Percentiles rank a stretch among this genome's conserved stretches.
Evolutionary conservation across 2,113 vertebrate species (phyloP).

Genomic region (Rhea americana): DNA sequence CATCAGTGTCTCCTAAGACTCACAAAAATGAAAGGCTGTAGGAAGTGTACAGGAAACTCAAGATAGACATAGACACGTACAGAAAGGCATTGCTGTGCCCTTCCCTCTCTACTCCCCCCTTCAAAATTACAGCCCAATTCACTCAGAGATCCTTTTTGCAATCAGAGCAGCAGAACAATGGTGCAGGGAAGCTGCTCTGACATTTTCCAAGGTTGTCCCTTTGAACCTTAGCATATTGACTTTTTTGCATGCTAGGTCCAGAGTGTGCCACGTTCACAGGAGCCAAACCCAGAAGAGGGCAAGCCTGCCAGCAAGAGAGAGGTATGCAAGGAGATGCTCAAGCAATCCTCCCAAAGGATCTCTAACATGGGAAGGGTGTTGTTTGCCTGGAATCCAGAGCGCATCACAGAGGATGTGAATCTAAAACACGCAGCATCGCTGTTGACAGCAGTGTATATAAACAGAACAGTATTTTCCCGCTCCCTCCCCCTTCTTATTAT

Average conservation of each 20-base stretch:
- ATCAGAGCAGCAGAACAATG: neutral
- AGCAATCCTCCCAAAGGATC: neutral
- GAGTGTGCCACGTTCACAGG: neutral
- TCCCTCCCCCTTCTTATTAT: conserved; percentile 49
- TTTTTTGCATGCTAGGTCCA: neutral
- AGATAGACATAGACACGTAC: neutral
- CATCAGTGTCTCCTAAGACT: neutral
- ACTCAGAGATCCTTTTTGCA: neutral
- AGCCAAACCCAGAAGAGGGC: neutral
- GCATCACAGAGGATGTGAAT: neutral
- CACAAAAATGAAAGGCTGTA: neutral
- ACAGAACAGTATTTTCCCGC: conserved; percentile 33
- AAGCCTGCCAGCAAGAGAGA: neutral
- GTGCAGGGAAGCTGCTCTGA: neutral
- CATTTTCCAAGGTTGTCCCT: conserved; percentile 26
- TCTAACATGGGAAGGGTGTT: neutral
- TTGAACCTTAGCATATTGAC: neutral
- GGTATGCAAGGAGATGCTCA: neutral
- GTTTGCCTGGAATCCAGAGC: neutral
- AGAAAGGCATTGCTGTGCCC: neutral
- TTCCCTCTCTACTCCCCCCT: neutral
- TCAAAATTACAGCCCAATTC: neutral
- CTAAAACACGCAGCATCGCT: neutral
- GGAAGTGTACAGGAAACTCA: neutral
- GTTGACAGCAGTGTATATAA: conserved; percentile 39